These are phyloP conservation scores for Eurytoma adleriae DNA, from an alignment of 2,888 invertebrate species.

Conservation along the genomic window DNA sequence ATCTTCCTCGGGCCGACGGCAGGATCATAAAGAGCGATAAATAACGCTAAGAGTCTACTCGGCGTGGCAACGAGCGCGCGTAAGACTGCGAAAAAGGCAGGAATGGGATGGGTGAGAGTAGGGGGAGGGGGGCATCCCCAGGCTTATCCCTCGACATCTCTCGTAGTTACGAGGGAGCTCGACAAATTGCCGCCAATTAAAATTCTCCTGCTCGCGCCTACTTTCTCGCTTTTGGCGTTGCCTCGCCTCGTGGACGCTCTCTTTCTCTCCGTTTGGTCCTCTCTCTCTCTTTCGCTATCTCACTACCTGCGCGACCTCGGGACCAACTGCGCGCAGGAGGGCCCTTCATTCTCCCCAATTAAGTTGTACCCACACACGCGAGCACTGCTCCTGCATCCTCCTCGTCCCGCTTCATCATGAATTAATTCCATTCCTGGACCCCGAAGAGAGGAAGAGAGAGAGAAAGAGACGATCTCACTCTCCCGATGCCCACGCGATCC, in stretches of 20 bases:
- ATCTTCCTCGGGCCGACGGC: neutral
- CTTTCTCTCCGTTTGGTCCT: too few species aligned
- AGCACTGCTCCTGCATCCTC: neutral
- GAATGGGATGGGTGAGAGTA: neutral
- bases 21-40: neutral
- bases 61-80: neutral
- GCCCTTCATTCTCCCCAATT: conserved; percentile 66
- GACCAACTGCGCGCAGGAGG: conserved; percentile 26
- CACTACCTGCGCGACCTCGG: conserved; percentile 22
- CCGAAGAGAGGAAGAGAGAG: neutral
- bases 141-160: conserved; percentile 44
- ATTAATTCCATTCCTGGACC: conserved; percentile 44
- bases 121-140: too few species aligned
- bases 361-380: conserved; percentile 69
- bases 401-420: conserved; percentile 49
- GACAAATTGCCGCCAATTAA: conserved; percentile 67
- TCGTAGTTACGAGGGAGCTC: conserved; percentile 54
- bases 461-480: conserved; percentile 8
- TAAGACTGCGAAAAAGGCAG: neutral
- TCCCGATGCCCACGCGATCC: conserved; percentile 30
- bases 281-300: neutral
- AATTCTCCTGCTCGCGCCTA: conserved; percentile 59
- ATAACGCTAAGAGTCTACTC: conserved; percentile 3
- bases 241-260: too few species aligned
- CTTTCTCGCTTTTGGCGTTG: conserved; percentile 20